Base-by-base conservation (phyloP, 1,140 invertebrate genomes). In the Antheraea mylitta region DNA sequence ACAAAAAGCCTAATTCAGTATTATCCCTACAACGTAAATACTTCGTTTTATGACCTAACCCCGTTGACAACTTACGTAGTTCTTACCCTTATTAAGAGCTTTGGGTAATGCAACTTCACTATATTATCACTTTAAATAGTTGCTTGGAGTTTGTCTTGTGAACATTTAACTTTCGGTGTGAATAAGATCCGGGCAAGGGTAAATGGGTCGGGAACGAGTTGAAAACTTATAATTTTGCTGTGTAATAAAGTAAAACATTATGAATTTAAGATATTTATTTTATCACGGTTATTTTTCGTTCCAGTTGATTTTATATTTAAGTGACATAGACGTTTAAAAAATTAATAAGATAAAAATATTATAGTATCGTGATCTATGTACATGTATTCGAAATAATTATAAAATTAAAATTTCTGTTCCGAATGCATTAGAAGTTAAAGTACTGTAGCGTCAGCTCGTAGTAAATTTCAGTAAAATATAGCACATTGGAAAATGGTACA, bases 51-150 rank as follows among this genome's bases (percentile, higher is more conserved):
- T 62, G 72, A 71, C 66, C 59, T 19, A 42, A 53, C 69, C 37
- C 30, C 38, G 19, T 62, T 63, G 73, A 68, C 69, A 66, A 67
- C 73, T 71, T 71, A 60, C 65, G 69, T 74, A 74, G 66, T 74
- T 70, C 42, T 64, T 61, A 58, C 62, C 61, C 53, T 69, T 64
- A 66, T 66, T 66, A 66, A 66, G 48, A 38, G 61, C 45, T 58
- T 68, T 36, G 18, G 68, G 36, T 64, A 64, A 69, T 64, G 62
- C 30, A 64, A 60, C 58, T 67, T 64, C 61, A 64, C 45, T 69
- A 64, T 64, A 69, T 69, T 69, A 69, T 58, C 59, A 30, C 42
- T 64, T 60, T 37, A 58, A 61, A 62, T 18, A 37, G 48, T 58
- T 59, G 42, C 38, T 64, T 36, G 8, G 61, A n/a, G 61, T n/a